Conservation (phyloP, 2,113 vertebrate genomes). For the Trematocara nigrifrons region DNA sequence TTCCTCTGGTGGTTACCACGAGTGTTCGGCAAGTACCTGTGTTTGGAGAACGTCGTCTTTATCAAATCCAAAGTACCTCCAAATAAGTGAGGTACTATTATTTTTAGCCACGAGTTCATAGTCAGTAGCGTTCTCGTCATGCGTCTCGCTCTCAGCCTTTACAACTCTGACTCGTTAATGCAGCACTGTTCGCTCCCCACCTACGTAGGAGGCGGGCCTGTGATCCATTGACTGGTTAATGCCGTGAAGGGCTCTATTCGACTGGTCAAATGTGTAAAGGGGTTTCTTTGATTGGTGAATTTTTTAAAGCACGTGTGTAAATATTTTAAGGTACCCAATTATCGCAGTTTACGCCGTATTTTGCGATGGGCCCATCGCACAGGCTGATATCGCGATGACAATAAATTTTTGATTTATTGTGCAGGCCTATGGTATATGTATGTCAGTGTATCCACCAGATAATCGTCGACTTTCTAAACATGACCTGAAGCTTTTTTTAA, state of each 20-base stretch:
- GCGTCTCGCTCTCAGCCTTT: neutral
- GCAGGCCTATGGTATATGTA: rapidly evolving
- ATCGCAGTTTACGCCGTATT: neutral
- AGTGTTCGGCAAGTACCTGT: rapidly evolving
- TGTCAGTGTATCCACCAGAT: neutral
- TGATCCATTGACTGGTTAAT: neutral
- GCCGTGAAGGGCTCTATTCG: neutral
- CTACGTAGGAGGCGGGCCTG: rapidly evolving
- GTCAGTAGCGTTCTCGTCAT: neutral
- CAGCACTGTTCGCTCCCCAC: rapidly evolving
- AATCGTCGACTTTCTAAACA: neutral
- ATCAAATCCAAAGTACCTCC: neutral
- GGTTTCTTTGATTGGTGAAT: neutral
- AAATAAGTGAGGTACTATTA: neutral
- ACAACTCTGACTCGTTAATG: neutral
- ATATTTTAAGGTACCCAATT: neutral
- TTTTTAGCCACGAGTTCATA: neutral
- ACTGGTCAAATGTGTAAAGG: neutral
- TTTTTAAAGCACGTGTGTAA: neutral
- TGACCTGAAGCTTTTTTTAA: neutral
- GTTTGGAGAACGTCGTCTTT: rapidly evolving
- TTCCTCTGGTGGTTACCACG: neutral
- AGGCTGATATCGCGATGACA: rapidly evolving
- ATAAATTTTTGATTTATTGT: neutral
- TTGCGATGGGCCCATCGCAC: neutral